Evolutionary conservation across 2,888 invertebrate species (phyloP), one percentile per base, ranked within the genome.

Genomic region (Cryptus armator): DNA sequence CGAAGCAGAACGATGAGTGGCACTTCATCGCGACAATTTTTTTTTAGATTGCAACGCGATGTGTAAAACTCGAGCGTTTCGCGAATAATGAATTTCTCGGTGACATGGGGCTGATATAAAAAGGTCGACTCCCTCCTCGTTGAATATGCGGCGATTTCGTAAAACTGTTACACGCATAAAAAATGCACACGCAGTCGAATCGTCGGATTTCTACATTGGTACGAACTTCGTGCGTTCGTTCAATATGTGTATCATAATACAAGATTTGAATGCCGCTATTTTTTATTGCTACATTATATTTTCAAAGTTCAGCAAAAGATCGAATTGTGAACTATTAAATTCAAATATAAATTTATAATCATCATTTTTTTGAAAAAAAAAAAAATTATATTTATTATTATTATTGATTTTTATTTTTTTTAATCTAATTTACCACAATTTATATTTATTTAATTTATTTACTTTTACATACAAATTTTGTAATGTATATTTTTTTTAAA

Each of bases 111-210:
- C 72, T 4, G 9, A 29, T 56, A 24, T 56, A 43, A 72, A 72
- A 72, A 44, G 43, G 9, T 19, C 12, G 48, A 48, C 48, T n/a
- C 48, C 48, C 48, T 3, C 48, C 10, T 7, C 48, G 12, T 12
- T 12, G 12, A n/a, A 3, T 12, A n/a, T n/a, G 48, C 48, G 19
- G 14, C 16, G 4, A 16, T 71, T 77, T 59, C 71, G 37, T 66
- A 44, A 46, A 32, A 32, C 6, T 19, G 14, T 14, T 62, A 44
- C 46, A 81, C 84, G 84, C 84, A 84, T 82, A 32, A 29, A 82
- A 84, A 84, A 77, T 84, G 84, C 84, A 84, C 74, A 66, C 76
- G 56, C 53, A 53, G 16, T 62, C n/a, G 19, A 14, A 29, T 19
- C 10, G 14, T 46, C 5, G 6, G 0, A 5, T 77, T 77, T 77